Evolutionary conservation across 2,797 vertebrate species (phyloP), one percentile per base, ranked within the genome.

Genomic region (Aeoliscus strigatus): DNA sequence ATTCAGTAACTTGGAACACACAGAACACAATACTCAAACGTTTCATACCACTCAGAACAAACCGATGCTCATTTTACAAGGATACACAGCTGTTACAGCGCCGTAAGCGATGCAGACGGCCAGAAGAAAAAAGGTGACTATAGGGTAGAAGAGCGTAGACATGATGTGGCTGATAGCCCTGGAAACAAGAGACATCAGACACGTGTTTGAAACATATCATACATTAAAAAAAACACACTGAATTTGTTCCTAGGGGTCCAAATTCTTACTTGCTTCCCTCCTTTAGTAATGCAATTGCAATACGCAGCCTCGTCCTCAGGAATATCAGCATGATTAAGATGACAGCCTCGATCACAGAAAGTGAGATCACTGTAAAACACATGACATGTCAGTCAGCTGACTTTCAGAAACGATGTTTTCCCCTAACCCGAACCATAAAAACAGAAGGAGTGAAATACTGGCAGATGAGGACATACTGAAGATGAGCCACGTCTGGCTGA

Each of bases 61-160:
- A n/a, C n/a, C n/a, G n/a, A n/a, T n/a, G n/a, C n/a, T n/a, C n/a
- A n/a, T 23, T 11, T 18, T 18, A 11, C n/a, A 88, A 93, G 93
- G 95, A 99, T 97, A 98, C 95, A 97, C 81, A n/a, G 95, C 93
- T 36, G 87, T 94, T 51, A 96, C 88, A 0, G 88, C 91, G 90
- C 94, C 93, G 72, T 98, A 98, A 27, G 90, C 90, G 48, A 97
- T 92, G 68, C 94, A 98, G 68, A 99, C 66, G 15, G 91, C 86
- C 68, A 96, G 82, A 27, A 99, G 88, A 47, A 93, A 54, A 82
- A 96, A 97, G 59, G 95, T 98, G 78, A 97, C 61, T 12, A 96
- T 43, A 1, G 96, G 96, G 75, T 94, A 99, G 76, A 96, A 83
- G 57, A 99, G 82, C 0, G 93, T 90, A 14, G 90, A 91, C 85